Evolutionary conservation across 1,140 invertebrate species (phyloP), one percentile per base, ranked within the genome.

Genomic region (Drosophila seguyi): DNA sequence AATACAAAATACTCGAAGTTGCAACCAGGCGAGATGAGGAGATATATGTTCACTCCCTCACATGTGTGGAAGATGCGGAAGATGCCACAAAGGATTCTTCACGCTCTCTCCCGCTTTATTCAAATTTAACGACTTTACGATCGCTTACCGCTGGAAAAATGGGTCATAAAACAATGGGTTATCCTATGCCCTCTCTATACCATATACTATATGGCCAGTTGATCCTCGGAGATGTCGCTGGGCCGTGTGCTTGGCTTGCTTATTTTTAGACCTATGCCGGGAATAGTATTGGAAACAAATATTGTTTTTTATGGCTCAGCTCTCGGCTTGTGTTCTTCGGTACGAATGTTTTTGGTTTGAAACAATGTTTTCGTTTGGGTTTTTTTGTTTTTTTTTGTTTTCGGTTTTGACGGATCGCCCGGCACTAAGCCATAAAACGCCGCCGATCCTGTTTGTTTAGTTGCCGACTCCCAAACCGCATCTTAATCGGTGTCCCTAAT

Each of bases 261-360:
- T 88, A 88, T 88, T 88, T 88, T 88, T 88, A 88, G 84, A 90
- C 38, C 84, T 84, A 88, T 88, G 84, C 72, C 44, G 65, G 65
- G 85, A 90, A 88, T 88, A 88, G 84, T 90, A 88, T 88, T 88
- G 85, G 84, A 88, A 88, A 88, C 80, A 88, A 88, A 88, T 88
- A 88, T 84, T 66, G 60, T 63, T 74, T 77, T 88, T 88, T 88
- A 88, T 88, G 72, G 80, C 84, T 42, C 44, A 41, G 66, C 29
- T 31, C 56, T 56, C 11, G 67, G 31, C 29, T 57, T 57, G 41
- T 36, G 29, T 41, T 62, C 39, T 7, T 45, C 72, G 58, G 29
- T 39, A 55, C 71, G 38, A 61, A 60, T 56, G 72, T 67, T 76
- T 44, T 63, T 68, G 78, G 48, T 87, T 73, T 84, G 72, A 87